Conservation (phyloP, 2,888 invertebrate genomes). For the Perdita meconis region DNA sequence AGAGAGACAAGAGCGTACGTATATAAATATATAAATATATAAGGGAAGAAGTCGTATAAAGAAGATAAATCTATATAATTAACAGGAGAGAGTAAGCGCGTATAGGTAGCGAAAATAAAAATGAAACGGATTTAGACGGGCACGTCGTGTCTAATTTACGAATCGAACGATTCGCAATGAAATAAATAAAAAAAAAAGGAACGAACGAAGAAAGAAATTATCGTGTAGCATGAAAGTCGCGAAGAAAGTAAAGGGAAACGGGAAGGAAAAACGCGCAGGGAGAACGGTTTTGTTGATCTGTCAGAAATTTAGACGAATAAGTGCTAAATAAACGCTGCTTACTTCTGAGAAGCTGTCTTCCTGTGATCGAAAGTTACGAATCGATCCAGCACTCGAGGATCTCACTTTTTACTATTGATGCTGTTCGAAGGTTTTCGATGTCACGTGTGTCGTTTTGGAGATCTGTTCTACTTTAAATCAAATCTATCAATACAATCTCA, state of each 20-base stretch:
- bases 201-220: neutral
- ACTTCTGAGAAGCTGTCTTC: slow-evolving; percentile 42
- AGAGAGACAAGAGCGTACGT: slow-evolving; percentile 53
- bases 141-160: slow-evolving; percentile 50
- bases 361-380: slow-evolving; percentile 30
- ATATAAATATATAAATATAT: slow-evolving; percentile 58
- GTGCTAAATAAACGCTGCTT: slow-evolving; percentile 43
- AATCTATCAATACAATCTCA: too few species aligned
- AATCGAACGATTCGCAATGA: slow-evolving; percentile 26
- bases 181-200: neutral
- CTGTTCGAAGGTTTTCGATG: neutral
- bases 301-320: slow-evolving; percentile 51
- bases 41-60: slow-evolving; percentile 41
- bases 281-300: slow-evolving; percentile 56
- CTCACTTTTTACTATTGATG: neutral
- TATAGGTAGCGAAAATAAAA: slow-evolving; percentile 46
- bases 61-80: slow-evolving; percentile 51
- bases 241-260: slow-evolving; percentile 18
- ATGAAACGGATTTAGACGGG: slow-evolving; percentile 30
- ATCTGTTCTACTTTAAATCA: slow-evolving; percentile 1
- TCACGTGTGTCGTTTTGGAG: neutral
- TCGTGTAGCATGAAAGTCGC: slow-evolving; percentile 31
- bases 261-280: slow-evolving; percentile 15
- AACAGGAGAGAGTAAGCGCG: slow-evolving; percentile 36
- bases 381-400: neutral